phyloP scores from a whole-genome alignment of 2,113 vertebrate genomes.

The Pao palembangensis region DNA sequence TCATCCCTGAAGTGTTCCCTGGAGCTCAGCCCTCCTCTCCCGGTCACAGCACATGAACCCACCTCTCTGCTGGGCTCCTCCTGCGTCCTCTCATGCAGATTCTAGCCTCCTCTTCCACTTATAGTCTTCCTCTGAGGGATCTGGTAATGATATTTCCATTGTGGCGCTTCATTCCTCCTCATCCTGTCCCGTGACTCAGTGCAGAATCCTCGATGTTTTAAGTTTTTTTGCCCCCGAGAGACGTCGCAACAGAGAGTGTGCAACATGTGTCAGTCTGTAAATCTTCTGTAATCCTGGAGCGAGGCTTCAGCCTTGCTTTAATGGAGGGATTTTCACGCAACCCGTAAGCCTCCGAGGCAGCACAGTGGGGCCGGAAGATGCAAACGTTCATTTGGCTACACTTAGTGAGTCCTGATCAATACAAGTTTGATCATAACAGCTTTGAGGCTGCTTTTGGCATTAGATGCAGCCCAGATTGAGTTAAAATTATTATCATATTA shows the following conservation, averaged over 20 bases:
- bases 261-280: conserved; percentile 77
- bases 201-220: conserved; percentile 11
- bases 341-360: conserved; percentile 56
- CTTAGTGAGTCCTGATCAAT: neutral
- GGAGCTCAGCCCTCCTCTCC: conserved; percentile 39
- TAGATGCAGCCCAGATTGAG: neutral
- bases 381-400: conserved; percentile 10
- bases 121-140: conserved; percentile 8
- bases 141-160: conserved; percentile 16
- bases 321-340: conserved; percentile 77
- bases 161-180: conserved; percentile 14
- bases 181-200: conserved; percentile 16
- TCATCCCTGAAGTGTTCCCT: conserved; percentile 61
- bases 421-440: neutral
- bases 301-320: conserved; percentile 60
- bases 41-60: conserved; percentile 36
- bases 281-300: conserved; percentile 85
- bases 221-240: conserved; percentile 2
- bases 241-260: conserved; percentile 30
- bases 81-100: conserved; percentile 12
- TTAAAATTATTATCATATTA: neutral
- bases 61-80: conserved; percentile 22
- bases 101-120: conserved; percentile 15
- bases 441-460: neutral
- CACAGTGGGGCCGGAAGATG: conserved; percentile 6